Percentiles rank a stretch among this genome's conserved stretches.
Evolutionary conservation across 1,140 invertebrate genomes (phyloP).

Genomic region (Drosophila sechellia): DNA sequence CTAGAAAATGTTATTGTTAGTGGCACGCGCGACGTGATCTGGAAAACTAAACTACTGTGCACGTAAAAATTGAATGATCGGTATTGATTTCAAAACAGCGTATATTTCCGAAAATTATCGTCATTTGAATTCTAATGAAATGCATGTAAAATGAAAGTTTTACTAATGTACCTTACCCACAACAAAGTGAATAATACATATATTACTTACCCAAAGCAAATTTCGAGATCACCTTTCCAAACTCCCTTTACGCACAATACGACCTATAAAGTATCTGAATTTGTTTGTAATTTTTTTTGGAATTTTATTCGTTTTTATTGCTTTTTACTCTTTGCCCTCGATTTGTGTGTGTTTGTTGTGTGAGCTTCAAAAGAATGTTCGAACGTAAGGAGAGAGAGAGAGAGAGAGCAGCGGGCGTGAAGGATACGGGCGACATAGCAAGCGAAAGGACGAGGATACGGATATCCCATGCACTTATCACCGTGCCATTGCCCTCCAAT

Average conservation of each 20-base stretch:
- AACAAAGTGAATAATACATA: no score
- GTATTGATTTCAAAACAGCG: background rate
- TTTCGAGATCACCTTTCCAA: background rate
- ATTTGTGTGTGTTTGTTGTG: slow-evolving; percentile 10
- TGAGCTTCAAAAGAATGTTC: slow-evolving; percentile 9
- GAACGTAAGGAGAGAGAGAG: slow-evolving; percentile 2
- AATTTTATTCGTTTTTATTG: slow-evolving; percentile 48
- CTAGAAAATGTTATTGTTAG: slow-evolving; percentile 49
- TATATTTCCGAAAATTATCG: background rate
- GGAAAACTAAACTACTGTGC: slow-evolving; percentile 16
- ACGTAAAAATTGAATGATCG: background rate
- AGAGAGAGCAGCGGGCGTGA: slow-evolving; percentile 16
- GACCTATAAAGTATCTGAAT: no score
- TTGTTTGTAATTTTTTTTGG: slow-evolving; percentile 7
- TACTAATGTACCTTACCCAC: no score
- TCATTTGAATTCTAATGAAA: no score
- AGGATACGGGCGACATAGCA: background rate
- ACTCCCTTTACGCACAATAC: background rate
- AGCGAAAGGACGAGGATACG: slow-evolving; percentile 12
- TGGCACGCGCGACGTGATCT: slow-evolving; percentile 47
- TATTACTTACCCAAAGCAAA: no score
- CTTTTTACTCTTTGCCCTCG: slow-evolving; percentile 27
- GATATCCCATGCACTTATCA: slow-evolving; percentile 24
- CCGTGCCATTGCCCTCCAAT: slow-evolving; percentile 16
- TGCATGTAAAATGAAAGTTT: no score